Conservation (phyloP, 1,140 invertebrate species). For the Ceratosolen fusciceps region DNA sequence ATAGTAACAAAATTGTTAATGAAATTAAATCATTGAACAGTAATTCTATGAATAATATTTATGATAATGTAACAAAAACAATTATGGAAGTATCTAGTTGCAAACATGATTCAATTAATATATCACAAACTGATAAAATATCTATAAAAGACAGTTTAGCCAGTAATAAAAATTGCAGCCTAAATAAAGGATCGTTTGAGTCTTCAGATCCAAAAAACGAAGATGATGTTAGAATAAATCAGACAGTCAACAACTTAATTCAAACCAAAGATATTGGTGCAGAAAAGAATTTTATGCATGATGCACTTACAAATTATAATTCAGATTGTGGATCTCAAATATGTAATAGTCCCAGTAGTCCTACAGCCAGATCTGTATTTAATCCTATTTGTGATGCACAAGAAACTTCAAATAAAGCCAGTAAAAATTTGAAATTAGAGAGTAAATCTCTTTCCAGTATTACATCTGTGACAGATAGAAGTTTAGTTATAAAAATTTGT, state of each 20-base stretch:
- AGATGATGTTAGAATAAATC: slow-evolving; percentile 48
- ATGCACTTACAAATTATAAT: slow-evolving; percentile 27
- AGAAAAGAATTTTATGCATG: slow-evolving; percentile 9
- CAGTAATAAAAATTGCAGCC: not conserved
- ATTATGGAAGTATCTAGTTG: slow-evolving; percentile 61
- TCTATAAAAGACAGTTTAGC: not conserved
- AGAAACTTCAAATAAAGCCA: slow-evolving; percentile 21
- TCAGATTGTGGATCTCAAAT: slow-evolving; percentile 44
- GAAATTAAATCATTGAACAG: slow-evolving; percentile 38
- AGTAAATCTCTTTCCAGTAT: slow-evolving; percentile 33
- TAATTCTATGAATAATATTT: slow-evolving; percentile 48
- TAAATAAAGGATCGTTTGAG: slow-evolving; percentile 35
- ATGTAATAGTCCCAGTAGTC: slow-evolving; percentile 53
- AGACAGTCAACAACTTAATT: not conserved
- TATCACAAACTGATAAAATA: slow-evolving; percentile 32
- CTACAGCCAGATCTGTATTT: slow-evolving; percentile 53
- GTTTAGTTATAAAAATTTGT: slow-evolving; percentile 69
- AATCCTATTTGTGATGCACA: slow-evolving; percentile 50
- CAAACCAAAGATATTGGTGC: slow-evolving; percentile 32
- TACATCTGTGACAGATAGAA: slow-evolving; percentile 62
- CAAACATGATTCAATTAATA: slow-evolving; percentile 46
- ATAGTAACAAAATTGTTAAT: slow-evolving; percentile 20
- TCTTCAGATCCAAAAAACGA: slow-evolving; percentile 47
- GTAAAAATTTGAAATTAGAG: slow-evolving; percentile 40
- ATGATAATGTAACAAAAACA: slow-evolving; percentile 53